Base-by-base conservation (phyloP, 1,140 invertebrate genomes). In the Hermetia illucens region DNA sequence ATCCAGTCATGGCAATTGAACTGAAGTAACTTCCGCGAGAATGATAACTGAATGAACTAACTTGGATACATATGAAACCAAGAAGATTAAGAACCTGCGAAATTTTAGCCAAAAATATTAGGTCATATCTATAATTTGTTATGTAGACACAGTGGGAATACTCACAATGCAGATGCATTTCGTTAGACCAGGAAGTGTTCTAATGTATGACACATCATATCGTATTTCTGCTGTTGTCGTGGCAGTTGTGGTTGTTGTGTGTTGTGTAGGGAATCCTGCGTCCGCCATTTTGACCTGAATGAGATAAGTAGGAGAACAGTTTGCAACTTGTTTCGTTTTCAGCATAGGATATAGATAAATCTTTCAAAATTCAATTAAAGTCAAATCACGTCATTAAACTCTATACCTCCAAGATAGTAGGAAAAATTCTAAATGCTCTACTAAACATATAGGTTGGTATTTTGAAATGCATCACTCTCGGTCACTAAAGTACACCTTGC, bases 1-100 rank as follows among this genome's bases (percentile, higher is more conserved):
- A 81, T n/a, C 80, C 87, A 17, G 72, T 72, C 71, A 85, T 85
- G 0, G 85, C 69, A 1, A 91, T 80, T 54, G 83, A 82, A 53
- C 75, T 81, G 57, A 86, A 88, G 72, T 75, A 91, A 20, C 61
- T 58, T 36, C 62, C 64, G 29, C 69, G 70, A 39, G 71, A 66
- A 27, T 70, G 68, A 40, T 61, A 44, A 39, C 52, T 60, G 19
- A 61, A 57, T 2, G 44, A 46, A 9, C 79, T 75, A 5, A 72
- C 67, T 44, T 76, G 71, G 19, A 86, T 76, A 53, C 79, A 86
- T 39, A 92, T 87, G 57, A 92, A 88, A 5, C 83, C 82, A 15
- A 91, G 48, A 15, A 92, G 58, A 63, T 78, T 78, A 33, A 81
- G 55, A 1, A 74, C 56, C 88, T 92, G 63, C 13, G 40, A 53